phyloP scores from a whole-genome alignment of 1,140 invertebrate species.

The Procambarus virginalis region DNA sequence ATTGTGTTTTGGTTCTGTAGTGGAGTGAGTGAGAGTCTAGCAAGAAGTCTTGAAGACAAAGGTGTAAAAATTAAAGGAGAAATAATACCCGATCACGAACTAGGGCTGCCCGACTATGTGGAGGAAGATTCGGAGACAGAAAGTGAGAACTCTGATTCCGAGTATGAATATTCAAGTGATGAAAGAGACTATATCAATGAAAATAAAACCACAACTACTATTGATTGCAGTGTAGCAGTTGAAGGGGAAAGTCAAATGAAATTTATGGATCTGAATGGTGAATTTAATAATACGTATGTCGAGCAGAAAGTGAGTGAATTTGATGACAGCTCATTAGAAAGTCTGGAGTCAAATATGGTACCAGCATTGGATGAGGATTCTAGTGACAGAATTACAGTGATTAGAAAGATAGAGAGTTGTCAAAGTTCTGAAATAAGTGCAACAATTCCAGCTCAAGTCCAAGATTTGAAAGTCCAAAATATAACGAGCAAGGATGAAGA shows the following conservation, averaged over 20 bases:
- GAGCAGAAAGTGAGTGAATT: not conserved
- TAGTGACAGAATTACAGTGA: not conserved
- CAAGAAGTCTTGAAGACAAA: constrained; percentile 23
- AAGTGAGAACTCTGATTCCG: constrained; percentile 19
- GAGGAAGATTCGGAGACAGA: constrained; percentile 4
- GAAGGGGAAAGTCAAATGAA: not conserved
- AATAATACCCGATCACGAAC: constrained; percentile 38
- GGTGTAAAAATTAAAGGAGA: constrained; percentile 27
- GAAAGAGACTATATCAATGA: not conserved
- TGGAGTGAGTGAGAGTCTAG: constrained; percentile 55
- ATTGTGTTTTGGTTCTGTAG: constrained; percentile 53
- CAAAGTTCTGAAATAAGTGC: not conserved
- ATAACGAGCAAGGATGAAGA: not conserved
- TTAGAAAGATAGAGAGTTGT: not conserved
- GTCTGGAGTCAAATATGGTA: not conserved
- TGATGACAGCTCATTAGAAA: not conserved
- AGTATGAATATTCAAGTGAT: not conserved
- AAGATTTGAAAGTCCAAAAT: not conserved
- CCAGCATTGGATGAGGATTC: not conserved
- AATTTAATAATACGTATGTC: not conserved
- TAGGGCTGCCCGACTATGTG: constrained; percentile 38
- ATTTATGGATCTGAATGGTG: not conserved
- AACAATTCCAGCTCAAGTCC: not conserved
- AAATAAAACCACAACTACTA: no score
- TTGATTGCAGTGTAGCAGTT: not conserved